A percentile compares a stretch with the other conserved stretches of the same genome.
Evolutionary conservation across 2,113 vertebrate genomes (phyloP).

Genomic region (Notothenia rossii): DNA sequence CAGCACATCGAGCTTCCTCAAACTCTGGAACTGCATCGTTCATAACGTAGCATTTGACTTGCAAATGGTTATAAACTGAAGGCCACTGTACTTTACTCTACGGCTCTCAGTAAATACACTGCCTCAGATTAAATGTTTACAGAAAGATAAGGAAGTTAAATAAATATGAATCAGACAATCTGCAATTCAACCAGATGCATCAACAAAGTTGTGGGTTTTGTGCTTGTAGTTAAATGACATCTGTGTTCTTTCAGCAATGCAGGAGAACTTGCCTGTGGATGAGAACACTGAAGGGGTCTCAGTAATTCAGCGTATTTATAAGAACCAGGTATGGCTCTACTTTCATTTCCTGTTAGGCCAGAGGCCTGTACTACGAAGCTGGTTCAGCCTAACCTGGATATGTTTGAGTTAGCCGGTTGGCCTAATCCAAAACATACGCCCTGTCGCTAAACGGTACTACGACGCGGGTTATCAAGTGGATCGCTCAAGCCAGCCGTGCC

Average conservation of each 20-base stretch:
- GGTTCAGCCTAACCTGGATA: too few species aligned
- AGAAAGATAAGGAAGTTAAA: not conserved
- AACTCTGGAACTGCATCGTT: not conserved
- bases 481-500: too few species aligned
- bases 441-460: too few species aligned
- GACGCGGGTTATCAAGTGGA: too few species aligned
- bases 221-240: not conserved
- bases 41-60: conserved; percentile 56
- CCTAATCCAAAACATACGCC: too few species aligned
- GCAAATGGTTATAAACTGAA: conserved; percentile 56
- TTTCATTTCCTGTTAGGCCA: not conserved
- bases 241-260: conserved; percentile 83
- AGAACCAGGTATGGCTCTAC: conserved; percentile 87
- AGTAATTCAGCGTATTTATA: conserved; percentile 89
- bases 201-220: not conserved
- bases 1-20: conserved; percentile 2
- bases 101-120: not conserved
- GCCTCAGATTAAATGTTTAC: not conserved
- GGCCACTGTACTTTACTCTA: not conserved
- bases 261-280: conserved; percentile 82
- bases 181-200: not conserved
- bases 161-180: not conserved
- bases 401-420: too few species aligned
- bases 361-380: too few species aligned
- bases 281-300: conserved; percentile 80